Conservation (phyloP, 2,797 vertebrate genomes). For the Siniperca scherzeri region DNA sequence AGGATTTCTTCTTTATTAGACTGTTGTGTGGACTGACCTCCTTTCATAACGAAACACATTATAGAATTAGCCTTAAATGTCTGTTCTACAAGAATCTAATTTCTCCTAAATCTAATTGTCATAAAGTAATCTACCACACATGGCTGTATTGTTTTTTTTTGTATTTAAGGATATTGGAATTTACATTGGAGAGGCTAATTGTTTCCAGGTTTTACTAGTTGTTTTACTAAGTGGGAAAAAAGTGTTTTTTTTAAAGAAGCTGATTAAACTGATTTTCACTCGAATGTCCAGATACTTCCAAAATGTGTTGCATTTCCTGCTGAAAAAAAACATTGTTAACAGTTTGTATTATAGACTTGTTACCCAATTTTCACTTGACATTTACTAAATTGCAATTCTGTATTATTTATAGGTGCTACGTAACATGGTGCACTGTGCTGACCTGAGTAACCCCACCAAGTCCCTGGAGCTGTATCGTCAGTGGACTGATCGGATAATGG, state of each 20-base stretch:
- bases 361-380: neutral
- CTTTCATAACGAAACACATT: conserved; percentile 14
- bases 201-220: neutral
- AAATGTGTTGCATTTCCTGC: too few species aligned
- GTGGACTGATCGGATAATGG: conserved; percentile 99
- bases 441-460: conserved; percentile 98
- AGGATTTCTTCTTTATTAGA: conserved; percentile 15
- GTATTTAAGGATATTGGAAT: neutral
- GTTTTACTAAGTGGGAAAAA: too few species aligned
- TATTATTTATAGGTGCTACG: conserved; percentile 89
- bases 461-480: conserved; percentile 97
- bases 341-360: neutral
- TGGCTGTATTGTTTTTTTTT: neutral
- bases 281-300: too few species aligned
- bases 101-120: conserved; percentile 2
- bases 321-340: too few species aligned
- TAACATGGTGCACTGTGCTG: conserved; percentile 99
- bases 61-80: neutral
- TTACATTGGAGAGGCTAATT: neutral
- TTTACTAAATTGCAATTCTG: conserved; percentile 7
- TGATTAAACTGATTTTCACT: too few species aligned
- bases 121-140: neutral
- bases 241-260: too few species aligned
- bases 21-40: neutral
- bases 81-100: neutral